phyloP scores from a whole-genome alignment of 2,113 vertebrate genomes.

The Lepus americanus region DNA sequence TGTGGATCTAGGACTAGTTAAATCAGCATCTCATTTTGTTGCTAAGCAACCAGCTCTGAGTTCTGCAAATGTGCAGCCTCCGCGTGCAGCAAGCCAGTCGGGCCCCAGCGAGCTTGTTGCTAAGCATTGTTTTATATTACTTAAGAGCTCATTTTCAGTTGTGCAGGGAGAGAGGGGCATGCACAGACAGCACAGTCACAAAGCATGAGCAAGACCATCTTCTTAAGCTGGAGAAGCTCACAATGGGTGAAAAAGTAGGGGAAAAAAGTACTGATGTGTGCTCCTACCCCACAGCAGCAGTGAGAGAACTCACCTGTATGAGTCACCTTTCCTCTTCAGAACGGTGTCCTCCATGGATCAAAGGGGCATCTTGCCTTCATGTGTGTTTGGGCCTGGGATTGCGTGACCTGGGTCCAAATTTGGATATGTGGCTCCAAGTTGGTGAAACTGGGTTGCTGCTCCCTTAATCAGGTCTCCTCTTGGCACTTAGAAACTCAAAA shows the following conservation, averaged over 20 bases:
- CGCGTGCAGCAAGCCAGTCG: neutral
- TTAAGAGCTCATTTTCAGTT: constrained; percentile 45
- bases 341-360: neutral
- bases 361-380: neutral
- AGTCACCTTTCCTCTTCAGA: neutral
- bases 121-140: constrained; percentile 38
- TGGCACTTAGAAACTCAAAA: too few relatives aligned
- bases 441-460: neutral
- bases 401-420: neutral
- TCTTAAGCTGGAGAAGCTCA: neutral
- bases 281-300: neutral
- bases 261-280: neutral
- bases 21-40: constrained; percentile 69
- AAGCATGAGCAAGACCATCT: neutral
- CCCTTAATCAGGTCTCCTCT: too few relatives aligned
- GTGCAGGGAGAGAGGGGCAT: neutral
- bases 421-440: neutral
- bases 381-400: neutral
- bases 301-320: neutral
- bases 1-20: constrained; percentile 57
- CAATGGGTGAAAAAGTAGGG: neutral
- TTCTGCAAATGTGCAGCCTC: neutral
- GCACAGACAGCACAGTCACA: neutral
- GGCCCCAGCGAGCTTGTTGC: neutral
- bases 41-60: constrained; percentile 71